Base-by-base conservation (phyloP, 2,888 invertebrate species). In the Spilosoma lubricipeda region DNA sequence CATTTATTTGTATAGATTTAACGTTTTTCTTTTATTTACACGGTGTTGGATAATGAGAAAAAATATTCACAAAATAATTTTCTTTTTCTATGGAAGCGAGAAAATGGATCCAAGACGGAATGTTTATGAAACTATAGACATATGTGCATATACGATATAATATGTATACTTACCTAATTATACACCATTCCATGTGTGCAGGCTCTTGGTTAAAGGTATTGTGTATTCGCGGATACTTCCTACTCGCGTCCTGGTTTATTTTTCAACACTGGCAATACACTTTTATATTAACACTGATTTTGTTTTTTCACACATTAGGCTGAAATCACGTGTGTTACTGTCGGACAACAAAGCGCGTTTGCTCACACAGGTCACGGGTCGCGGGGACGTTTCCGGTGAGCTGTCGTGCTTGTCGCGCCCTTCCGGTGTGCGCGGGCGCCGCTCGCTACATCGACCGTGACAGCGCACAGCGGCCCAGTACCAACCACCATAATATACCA, bases 371-470 rank as follows among this genome's bases (percentile, higher is more conserved):
- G 94, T 94, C 94, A 92, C 92, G 93, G 92, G 92, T 91, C 88
- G 90, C 88, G 90, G 89, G 92, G 92, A 90, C 91, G 89, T 81
- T 92, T 94, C 94, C 94, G 94, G 91, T 86, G 88, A 78, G 86
- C 82, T 91, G 92, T 92, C 93, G 91, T 93, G 93, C 94, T 90
- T 94, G 94, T 92, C 94, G 94, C 95, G 91, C 95, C 95, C 95
- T 95, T 95, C 95, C 93, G 93, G 93, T 88, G 83, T 90, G 93
- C 92, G 92, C 91, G 89, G 87, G 93, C 93, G 92, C 92, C 85
- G 79, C 82, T 76, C 70, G 73, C 71, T 82, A 84, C 87, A 80
- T 87, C 85, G 88, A 91, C 91, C 95, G 93, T 94, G 93, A 94
- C 94, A 88, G 86, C 87, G 64, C 72, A 66, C 70, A 71, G 48